A percentile compares a stretch with the other conserved stretches of the same genome.
Evolutionary conservation across 1,140 invertebrate species (phyloP).

Genomic region (Saccostrea echinata): DNA sequence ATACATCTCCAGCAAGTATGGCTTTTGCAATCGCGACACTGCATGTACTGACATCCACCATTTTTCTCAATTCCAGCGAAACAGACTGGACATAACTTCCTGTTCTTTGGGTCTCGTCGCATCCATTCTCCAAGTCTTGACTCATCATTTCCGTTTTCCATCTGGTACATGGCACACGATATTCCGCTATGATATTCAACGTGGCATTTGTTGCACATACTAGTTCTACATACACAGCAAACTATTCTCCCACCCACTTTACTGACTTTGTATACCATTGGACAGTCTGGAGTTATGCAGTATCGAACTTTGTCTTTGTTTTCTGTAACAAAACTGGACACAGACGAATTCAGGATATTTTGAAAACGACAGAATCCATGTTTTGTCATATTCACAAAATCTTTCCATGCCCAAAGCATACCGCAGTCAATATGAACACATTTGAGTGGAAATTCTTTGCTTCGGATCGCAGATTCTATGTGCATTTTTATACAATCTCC

Average conservation of each 20-base stretch:
- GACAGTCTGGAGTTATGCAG: slow-evolving; percentile 72
- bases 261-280: slow-evolving; percentile 66
- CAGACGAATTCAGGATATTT: slow-evolving; percentile 58
- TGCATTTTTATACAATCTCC: slow-evolving; percentile 65
- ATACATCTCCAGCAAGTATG: slow-evolving; percentile 72
- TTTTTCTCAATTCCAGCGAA: slow-evolving; percentile 66
- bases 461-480: slow-evolving; percentile 53
- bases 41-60: slow-evolving; percentile 70
- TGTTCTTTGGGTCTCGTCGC: slow-evolving; percentile 49
- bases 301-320: slow-evolving; percentile 63
- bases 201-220: slow-evolving; percentile 69
- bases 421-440: slow-evolving; percentile 69
- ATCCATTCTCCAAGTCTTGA: slow-evolving; percentile 57
- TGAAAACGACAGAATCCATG: slow-evolving; percentile 43
- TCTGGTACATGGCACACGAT: slow-evolving; percentile 66
- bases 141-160: slow-evolving; percentile 41
- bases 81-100: slow-evolving; percentile 70
- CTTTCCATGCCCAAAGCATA: slow-evolving; percentile 59
- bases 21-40: slow-evolving; percentile 60
- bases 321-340: slow-evolving; percentile 58
- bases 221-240: slow-evolving; percentile 64
- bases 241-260: slow-evolving; percentile 56
- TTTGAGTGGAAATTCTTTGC: slow-evolving; percentile 64
- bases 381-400: slow-evolving; percentile 59
- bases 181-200: slow-evolving; percentile 67